These are phyloP conservation scores for Vespertilio murinus DNA, from an alignment of 2,797 vertebrate species.

Conservation along the genomic window DNA sequence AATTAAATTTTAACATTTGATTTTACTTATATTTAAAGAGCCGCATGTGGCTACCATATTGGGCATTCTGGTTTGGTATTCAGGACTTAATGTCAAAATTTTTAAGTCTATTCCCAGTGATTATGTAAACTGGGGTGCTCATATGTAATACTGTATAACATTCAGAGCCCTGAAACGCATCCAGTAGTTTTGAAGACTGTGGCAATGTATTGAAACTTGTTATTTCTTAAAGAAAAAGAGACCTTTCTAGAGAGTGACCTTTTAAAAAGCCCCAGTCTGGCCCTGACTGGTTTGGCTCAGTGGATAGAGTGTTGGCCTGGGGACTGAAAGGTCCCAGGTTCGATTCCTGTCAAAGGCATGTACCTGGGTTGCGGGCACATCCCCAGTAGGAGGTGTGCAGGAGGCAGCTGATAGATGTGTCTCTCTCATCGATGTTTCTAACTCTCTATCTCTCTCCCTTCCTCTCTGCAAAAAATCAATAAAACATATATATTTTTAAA, in stretches of 20 bases:
- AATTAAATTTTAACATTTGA: background rate
- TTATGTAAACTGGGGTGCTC: background rate
- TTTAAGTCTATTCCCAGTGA: background rate
- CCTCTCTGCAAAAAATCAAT: too few species aligned
- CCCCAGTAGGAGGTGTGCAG: too few species aligned
- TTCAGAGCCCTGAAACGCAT: background rate
- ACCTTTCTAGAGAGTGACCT: background rate
- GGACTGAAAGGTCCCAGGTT: too few species aligned
- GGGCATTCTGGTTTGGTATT: background rate
- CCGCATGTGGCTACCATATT: background rate
- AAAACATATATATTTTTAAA: too few species aligned
- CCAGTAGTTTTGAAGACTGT: background rate
- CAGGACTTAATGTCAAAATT: background rate
- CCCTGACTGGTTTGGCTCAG: too few species aligned
- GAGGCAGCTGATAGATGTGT: too few species aligned
- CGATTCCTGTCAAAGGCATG: too few species aligned
- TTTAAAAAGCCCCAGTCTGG: background rate
- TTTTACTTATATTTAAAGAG: conserved; percentile 13
- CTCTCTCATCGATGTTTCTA: too few species aligned
- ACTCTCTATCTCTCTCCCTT: too few species aligned
- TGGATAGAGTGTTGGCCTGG: too few species aligned
- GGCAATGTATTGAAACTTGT: background rate
- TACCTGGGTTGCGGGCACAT: too few species aligned
- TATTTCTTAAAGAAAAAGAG: background rate
- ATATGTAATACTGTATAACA: background rate